Base-by-base conservation (phyloP, 2,888 invertebrate genomes). In the Melanotus villosus region DNA sequence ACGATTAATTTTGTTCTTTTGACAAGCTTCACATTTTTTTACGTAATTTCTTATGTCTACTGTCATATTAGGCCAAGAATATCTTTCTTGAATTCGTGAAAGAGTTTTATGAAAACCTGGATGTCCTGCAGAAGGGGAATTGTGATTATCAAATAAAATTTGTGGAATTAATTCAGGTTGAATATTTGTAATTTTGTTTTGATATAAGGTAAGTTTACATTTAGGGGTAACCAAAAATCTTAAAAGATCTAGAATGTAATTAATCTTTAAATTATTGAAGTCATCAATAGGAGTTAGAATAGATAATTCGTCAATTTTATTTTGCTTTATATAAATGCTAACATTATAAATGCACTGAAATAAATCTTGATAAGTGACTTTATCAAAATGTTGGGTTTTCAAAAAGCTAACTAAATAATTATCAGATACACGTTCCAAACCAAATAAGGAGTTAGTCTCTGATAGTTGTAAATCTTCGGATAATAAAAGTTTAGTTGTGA, bases 11-110 rank as follows among this genome's bases (percentile, higher is more conserved):
- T 80, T 80, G 23, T 75, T 74, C 21, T 56, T 65, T 72, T 79
- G 78, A 65, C 80, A 80, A 10, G 65, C 65, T 26, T 68, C 62
- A 36, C 79, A 0, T 5, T 52, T 68, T 62, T 68, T 72, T 30
- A 79, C 66, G 34, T 30, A 78, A 7, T 71, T 30, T n/a, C 64
- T 36, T 7, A 80, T 72, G 19, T 77, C 38, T n/a, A n/a, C n/a
- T n/a, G n/a, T n/a, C n/a, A n/a, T n/a, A n/a, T n/a, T n/a, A n/a
- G n/a, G n/a, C n/a, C n/a, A n/a, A n/a, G n/a, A n/a, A n/a, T n/a
- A n/a, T n/a, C n/a, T n/a, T n/a, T n/a, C n/a, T n/a, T n/a, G n/a
- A n/a, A n/a, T n/a, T n/a, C 32, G 30, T 5, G 30, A 26, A 26
- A 26, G 3, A 32, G 7, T n/a, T 32, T 32, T n/a, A 32, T 2